These are phyloP conservation scores for Hypena proboscidalis DNA, from an alignment of 2,888 invertebrate species.

Conservation along the genomic window DNA sequence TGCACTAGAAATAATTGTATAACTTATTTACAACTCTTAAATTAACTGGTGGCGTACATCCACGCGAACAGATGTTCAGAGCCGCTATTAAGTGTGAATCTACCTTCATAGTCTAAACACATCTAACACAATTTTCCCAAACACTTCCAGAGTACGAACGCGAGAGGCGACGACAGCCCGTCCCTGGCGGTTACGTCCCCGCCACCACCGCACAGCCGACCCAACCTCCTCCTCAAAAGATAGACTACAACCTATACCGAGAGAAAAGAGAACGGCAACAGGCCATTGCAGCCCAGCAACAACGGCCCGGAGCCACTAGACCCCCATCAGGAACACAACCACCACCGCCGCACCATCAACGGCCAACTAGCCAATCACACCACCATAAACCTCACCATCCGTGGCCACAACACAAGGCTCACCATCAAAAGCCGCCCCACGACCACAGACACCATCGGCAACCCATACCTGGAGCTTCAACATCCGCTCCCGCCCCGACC, in stretches of 20 bases:
- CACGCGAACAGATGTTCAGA: too few relatives aligned
- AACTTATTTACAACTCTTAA: too few relatives aligned
- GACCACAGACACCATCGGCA: slow-evolving; percentile 71
- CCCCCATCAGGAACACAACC: slow-evolving; percentile 52
- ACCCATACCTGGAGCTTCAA: slow-evolving; percentile 52
- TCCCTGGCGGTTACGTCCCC: slow-evolving; percentile 76
- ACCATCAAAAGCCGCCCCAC: slow-evolving; percentile 68
- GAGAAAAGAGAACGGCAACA: slow-evolving; percentile 85
- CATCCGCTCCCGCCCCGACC: slow-evolving; percentile 38
- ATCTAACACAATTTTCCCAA: too few relatives aligned
- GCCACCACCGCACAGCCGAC: slow-evolving; percentile 63
- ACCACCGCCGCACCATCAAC: slow-evolving; percentile 52
- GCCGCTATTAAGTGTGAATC: too few relatives aligned
- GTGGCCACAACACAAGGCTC: slow-evolving; percentile 69
- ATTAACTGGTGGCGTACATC: too few relatives aligned
- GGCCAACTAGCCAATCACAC: slow-evolving; percentile 49
- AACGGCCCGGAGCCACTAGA: slow-evolving; percentile 41
- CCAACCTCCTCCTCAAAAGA: slow-evolving; percentile 78
- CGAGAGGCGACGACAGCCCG: slow-evolving; percentile 72
- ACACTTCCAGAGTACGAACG: slow-evolving; percentile 73
- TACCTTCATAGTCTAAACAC: too few relatives aligned
- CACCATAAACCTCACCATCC: slow-evolving; percentile 66
- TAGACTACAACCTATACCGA: slow-evolving; percentile 86
- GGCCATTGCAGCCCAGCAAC: slow-evolving; percentile 39
- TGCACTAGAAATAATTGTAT: too few relatives aligned